phyloP scores from a whole-genome alignment of 1,140 invertebrate species.

The Pseudomyrmex concolor region DNA sequence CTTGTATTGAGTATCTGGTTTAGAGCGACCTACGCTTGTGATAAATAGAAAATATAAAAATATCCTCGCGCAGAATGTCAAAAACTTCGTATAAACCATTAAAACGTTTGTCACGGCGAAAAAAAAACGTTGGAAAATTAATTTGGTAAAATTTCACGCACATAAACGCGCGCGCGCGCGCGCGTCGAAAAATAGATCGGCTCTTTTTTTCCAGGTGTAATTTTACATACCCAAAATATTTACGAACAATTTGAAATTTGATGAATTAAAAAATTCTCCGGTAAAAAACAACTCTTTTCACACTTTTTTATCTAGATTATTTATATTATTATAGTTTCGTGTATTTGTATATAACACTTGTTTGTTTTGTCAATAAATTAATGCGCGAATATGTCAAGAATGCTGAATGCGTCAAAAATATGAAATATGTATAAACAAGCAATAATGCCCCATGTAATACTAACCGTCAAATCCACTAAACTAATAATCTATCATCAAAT shows the following conservation, averaged over 20 bases:
- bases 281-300: neutral
- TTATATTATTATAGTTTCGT: neutral
- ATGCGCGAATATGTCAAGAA: neutral
- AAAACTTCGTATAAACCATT: constrained; percentile 24
- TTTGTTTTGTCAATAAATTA: neutral
- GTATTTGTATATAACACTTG: neutral
- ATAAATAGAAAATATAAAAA: neutral
- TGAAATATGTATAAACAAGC: neutral
- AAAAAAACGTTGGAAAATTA: constrained; percentile 27
- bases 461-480: no score
- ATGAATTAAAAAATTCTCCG: constrained; percentile 4
- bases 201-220: constrained; percentile 11
- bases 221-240: constrained; percentile 44
- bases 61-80: neutral
- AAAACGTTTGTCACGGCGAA: neutral
- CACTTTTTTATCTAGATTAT: neutral
- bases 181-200: neutral
- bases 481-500: constrained; percentile 21
- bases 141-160: constrained; percentile 37
- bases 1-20: neutral
- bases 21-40: constrained; percentile 2
- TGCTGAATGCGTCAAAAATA: no score
- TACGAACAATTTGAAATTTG: constrained; percentile 39
- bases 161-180: neutral
- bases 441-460: no score